A percentile compares a stretch with the other conserved stretches of the same genome.
Evolutionary conservation across 1,140 invertebrate species (phyloP).

Genomic region (Drosophila azteca): DNA sequence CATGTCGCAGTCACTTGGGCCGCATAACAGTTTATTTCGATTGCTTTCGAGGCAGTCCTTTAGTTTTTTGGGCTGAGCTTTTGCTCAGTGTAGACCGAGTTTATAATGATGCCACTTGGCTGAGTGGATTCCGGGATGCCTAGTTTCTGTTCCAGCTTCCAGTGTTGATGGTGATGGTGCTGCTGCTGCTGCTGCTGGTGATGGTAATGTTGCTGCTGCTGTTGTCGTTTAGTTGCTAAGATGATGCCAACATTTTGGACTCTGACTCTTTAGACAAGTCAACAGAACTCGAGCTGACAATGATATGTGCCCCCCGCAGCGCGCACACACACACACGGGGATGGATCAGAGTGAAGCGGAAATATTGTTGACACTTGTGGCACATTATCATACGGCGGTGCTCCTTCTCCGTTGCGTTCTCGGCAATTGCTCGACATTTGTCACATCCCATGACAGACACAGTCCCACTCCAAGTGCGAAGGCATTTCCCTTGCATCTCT

Average conservation of each 20-base stretch:
- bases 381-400: constrained; percentile 71
- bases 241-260: constrained; percentile 73
- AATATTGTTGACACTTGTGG: constrained; percentile 81
- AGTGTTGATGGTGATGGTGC: constrained; percentile 19
- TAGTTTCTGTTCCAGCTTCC: no score
- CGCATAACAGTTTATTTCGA: background rate
- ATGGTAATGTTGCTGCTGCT: constrained; percentile 36
- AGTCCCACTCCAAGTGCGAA: constrained; percentile 7
- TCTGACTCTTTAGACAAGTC: constrained; percentile 72
- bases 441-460: constrained; percentile 42
- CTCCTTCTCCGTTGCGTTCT: constrained; percentile 38
- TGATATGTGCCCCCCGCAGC: constrained; percentile 62
- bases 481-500: no score
- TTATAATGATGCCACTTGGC: constrained; percentile 69
- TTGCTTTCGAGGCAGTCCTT: background rate
- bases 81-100: constrained; percentile 54
- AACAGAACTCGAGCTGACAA: constrained; percentile 75
- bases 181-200: constrained; percentile 55
- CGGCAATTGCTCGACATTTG: constrained; percentile 49
- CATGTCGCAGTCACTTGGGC: background rate
- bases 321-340: background rate
- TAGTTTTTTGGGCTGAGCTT: constrained; percentile 5
- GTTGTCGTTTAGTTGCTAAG: constrained; percentile 71
- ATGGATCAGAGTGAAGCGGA: constrained; percentile 40
- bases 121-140: constrained; percentile 22